Evolutionary conservation across 2,113 vertebrate species (phyloP), one percentile per base, ranked within the genome.

Genomic region (Archocentrus centrarchus): DNA sequence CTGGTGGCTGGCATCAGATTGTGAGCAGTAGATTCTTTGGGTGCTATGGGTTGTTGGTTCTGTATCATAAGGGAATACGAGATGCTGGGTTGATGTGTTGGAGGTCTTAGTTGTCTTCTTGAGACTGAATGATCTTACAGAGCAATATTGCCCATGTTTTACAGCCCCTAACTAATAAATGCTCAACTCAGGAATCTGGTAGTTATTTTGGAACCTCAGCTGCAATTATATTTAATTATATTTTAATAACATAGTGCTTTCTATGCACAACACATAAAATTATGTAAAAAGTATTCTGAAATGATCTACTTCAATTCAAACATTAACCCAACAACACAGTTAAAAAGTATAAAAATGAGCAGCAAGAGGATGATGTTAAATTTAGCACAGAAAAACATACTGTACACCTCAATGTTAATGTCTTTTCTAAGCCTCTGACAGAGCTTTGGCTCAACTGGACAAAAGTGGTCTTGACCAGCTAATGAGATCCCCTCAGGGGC

Each of bases 401-500:
- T 27, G 50, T 17, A 47, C 17, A 24, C 39, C 85, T 75, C 18
- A 18, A 5, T 39, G 68, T 70, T 63, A 53, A 55, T 63, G 60
- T 39, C 59, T 77, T 53, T 63, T 0, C 58, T 18, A 50, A 76
- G 39, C 70, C 10, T 80, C 79, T 70, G 18, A 81, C 24, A 61
- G 79, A 81, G 39, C 53, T 70, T 75, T n/a, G 10, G 14, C 78
- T 55, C n/a, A 64, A 75, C 57, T 27, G 32, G 62, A 22, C 47
- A 50, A 20, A 50, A 58, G 39, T 5, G 3, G 24, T 78, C 50
- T 53, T 61, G 35, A 87, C 57, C 57, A 44, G 3, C 60, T 83
- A 81, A 88, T 87, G 47, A 86, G 77, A 86, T 63, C 82, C 83
- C 78, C 75, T 68, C 37, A 8, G 82, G 88, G 63, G 30, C 64